Percentiles rank a stretch among this genome's conserved stretches.
Conservation (phyloP, 2,888 invertebrate species). For the Drepanosiphum platanoidis region DNA sequence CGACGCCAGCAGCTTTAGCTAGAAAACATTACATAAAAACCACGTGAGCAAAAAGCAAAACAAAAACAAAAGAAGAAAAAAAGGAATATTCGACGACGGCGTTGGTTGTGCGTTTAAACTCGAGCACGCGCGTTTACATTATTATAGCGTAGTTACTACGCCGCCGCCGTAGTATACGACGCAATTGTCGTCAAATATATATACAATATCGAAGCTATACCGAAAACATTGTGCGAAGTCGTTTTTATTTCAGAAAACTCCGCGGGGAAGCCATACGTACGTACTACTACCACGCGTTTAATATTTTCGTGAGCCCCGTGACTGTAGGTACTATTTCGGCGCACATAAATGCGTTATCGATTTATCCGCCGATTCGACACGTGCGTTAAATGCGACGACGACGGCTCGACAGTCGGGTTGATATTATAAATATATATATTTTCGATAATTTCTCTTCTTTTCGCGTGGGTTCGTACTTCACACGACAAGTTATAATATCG, state of each 20-base stretch:
- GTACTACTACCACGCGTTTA: not conserved
- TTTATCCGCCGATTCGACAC: not conserved
- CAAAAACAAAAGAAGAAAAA: too few relatives aligned
- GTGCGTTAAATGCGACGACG: too few relatives aligned
- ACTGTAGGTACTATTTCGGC: not conserved
- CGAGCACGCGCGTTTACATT: too few relatives aligned
- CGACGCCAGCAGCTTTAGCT: constrained; percentile 58
- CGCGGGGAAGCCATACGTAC: not conserved
- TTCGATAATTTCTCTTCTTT: too few relatives aligned
- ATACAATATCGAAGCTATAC: not conserved
- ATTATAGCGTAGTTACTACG: not conserved
- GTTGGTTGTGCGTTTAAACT: too few relatives aligned
- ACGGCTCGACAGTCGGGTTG: too few relatives aligned
- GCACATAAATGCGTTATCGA: not conserved
- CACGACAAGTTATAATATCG: too few relatives aligned
- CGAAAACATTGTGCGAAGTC: not conserved
- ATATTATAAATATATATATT: too few relatives aligned
- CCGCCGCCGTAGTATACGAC: not conserved
- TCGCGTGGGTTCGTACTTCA: too few relatives aligned
- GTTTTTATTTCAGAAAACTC: not conserved
- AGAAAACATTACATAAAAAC: constrained; percentile 1
- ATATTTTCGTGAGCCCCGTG: not conserved
- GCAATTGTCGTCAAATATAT: too few relatives aligned
- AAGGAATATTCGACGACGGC: too few relatives aligned
- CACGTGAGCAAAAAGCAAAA: not conserved